phyloP scores from a whole-genome alignment of 1,140 invertebrate species.

The Chelonus insularis region DNA sequence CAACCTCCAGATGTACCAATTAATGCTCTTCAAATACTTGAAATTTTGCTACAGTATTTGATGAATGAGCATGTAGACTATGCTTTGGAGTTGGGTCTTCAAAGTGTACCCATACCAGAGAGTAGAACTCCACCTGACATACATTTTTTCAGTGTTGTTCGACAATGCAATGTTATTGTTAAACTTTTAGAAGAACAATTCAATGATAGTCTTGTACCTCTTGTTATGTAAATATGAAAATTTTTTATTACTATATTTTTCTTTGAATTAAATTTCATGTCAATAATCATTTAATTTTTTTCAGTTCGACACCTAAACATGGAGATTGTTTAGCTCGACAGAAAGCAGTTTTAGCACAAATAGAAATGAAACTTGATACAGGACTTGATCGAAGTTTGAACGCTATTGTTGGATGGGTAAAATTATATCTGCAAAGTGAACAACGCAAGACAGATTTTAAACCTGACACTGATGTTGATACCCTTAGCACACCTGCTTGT shows the following conservation, averaged over 20 bases:
- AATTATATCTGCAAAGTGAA: constrained; percentile 86
- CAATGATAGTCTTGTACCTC: constrained; percentile 84
- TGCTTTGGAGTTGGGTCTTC: constrained; percentile 89
- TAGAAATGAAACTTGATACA: constrained; percentile 89
- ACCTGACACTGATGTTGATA: constrained; percentile 85
- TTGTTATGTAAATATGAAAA: constrained; percentile 72
- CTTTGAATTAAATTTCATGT: background rate
- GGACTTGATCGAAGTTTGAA: constrained; percentile 87
- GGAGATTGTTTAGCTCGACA: constrained; percentile 87
- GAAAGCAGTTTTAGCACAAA: constrained; percentile 80
- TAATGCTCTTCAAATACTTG: constrained; percentile 85
- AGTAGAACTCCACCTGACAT: constrained; percentile 79
- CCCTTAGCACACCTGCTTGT: constrained; percentile 80
- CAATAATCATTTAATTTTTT: constrained; percentile 34
- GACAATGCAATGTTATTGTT: constrained; percentile 95
- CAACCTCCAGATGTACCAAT: constrained; percentile 74
- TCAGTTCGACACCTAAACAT: constrained; percentile 85
- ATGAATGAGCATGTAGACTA: constrained; percentile 95
- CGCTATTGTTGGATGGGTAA: constrained; percentile 89
- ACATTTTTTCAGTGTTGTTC: constrained; percentile 93
- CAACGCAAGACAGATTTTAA: constrained; percentile 97
- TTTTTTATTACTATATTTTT: constrained; percentile 16
- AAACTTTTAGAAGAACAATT: constrained; percentile 95
- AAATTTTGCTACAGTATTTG: constrained; percentile 84
- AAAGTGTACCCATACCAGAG: constrained; percentile 89